These are phyloP conservation scores for Synchiropus splendidus DNA, from an alignment of 2,113 vertebrate species.

Conservation along the genomic window DNA sequence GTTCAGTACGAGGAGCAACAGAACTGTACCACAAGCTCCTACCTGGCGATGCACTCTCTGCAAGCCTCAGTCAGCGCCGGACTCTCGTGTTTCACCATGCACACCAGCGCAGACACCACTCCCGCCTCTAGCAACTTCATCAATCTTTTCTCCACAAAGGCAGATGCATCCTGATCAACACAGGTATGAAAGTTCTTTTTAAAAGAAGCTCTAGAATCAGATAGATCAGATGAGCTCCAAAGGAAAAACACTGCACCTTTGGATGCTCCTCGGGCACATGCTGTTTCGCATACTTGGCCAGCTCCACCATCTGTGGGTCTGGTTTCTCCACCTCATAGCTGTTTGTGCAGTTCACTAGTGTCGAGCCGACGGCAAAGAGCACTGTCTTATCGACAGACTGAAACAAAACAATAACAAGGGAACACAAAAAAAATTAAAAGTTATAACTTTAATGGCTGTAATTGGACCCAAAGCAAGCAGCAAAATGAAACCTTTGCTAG, in stretches of 20 bases:
- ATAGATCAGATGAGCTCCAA: not conserved
- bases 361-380: conserved; percentile 87
- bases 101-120: conserved; percentile 84
- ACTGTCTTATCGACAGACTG: conserved; percentile 90
- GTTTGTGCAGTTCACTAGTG: conserved; percentile 92
- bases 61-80: conserved; percentile 79
- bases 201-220: not conserved
- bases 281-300: conserved; percentile 96
- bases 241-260: conserved; percentile 77
- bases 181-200: not conserved
- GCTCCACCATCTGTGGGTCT: conserved; percentile 90
- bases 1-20: not conserved
- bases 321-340: conserved; percentile 90
- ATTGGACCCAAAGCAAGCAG: not conserved
- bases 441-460: not conserved
- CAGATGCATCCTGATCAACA: conserved; percentile 72
- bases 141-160: conserved; percentile 77
- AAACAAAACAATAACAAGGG: conserved; percentile 10
- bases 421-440: not conserved
- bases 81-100: conserved; percentile 90
- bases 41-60: conserved; percentile 90
- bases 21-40: not conserved
- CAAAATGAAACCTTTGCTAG: conserved; percentile 74
- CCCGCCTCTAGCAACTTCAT: conserved; percentile 79
- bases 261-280: conserved; percentile 93